Base-by-base conservation (phyloP, 2,797 vertebrate species). In the Catamblyrhynchus diadema region DNA sequence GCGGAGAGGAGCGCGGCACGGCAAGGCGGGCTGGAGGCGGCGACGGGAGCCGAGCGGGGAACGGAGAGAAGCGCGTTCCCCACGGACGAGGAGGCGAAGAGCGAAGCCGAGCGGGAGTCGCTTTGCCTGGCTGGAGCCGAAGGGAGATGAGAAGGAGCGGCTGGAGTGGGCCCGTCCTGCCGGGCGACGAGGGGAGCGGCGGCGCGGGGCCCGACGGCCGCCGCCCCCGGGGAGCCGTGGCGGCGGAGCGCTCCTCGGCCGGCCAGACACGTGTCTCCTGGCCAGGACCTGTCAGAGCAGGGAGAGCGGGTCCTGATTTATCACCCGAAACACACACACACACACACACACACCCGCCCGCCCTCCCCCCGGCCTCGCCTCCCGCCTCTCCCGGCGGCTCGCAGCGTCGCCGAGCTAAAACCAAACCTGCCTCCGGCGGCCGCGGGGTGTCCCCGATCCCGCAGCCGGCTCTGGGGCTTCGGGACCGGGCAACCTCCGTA, bases 211-310 rank as follows among this genome's bases (percentile, higher is more conserved):
- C 74, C 84, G 90, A 60, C 87, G 83, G 78, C 69, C 47, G 42
- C 79, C 39, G 21, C 66, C 83, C 73, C 74, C 45, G 50, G 67
- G 79, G 59, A 84, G 71, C 65, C 94, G 96, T 88, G 97, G 97
- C 96, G 96, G 88, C 94, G 93, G 96, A 97, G 97, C 95, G 92
- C 98, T 97, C 93, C 73, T 54, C 93, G 62, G 95, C 97, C 96
- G 97, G 97, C 97, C 96, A 95, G 98, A 98, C 98, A 98, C 98
- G 98, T 98, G 98, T 98, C 98, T 97, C 95, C 97, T 97, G 97
- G 95, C 95, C 94, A 96, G 97, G 97, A 98, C 97, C 97, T 97
- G 97, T 97, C 96, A 97, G 69, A 95, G 94, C 85, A 56, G 95
- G 87, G 93, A 94, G 96, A 94, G 85, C 96, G 86, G 96, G 84